Evolutionary conservation across 1,140 invertebrate genomes (phyloP), one percentile per base, ranked within the genome.

Genomic region (Ridgeia piscesae): DNA sequence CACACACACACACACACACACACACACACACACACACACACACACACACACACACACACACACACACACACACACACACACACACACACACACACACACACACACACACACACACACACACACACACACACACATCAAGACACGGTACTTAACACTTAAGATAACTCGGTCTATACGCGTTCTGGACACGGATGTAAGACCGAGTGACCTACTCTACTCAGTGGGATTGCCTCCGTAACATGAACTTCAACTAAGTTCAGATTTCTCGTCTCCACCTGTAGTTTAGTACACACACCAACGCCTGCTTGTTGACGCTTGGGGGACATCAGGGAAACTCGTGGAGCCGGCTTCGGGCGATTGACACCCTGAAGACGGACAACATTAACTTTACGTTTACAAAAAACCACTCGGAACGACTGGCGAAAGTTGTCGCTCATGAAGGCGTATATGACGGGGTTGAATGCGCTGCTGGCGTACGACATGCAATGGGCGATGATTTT

Each of bases 401-500:
- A 91, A 21, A 48, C 34, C 2, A 21, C 91, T 58, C 48, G 50
- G 91, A 35, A 91, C 34, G 34, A 48, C 17, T 35, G 35, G 34
- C 91, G 34, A 48, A 91, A 91, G 91, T 27, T 91, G 35, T 91
- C 34, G 91, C 91, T 91, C 91, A 91, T 94, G 92, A 94, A 92
- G 35, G 93, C 93, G 92, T 94, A 94, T 89, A 94, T 91, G 21
- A 94, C 91, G n/a, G 94, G 94, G 91, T 93, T 94, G 50, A 93
- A 88, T n/a, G 93, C 34, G 35, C 92, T 93, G 92, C 93, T 94
- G 35, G 92, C 33, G 35, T 92, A 94, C n/a, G 92, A 92, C 1
- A 91, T 31, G 35, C n/a, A 91, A 17, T 48, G 35, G 17, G 34
- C 91, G 34, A 91, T 34, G 17, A 50, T 50, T 35, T 42, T 42